Conservation (phyloP, 2,113 vertebrate genomes). For the Dicrurus megarhynchus region DNA sequence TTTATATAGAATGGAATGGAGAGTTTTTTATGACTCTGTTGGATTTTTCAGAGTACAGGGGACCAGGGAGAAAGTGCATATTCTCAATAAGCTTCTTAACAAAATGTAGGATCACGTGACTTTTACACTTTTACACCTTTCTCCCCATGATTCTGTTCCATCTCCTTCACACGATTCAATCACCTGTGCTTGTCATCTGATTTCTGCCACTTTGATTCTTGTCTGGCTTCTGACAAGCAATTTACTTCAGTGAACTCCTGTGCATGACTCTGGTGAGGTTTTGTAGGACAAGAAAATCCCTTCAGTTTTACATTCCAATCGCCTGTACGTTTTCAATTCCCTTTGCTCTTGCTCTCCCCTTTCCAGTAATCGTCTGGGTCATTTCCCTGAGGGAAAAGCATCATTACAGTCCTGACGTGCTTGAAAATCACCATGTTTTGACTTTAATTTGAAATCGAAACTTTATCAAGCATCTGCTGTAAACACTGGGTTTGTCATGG, state of each 20-base stretch:
- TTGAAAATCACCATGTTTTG: background rate
- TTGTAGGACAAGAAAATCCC: background rate
- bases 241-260: background rate
- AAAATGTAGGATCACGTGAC: background rate
- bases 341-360: background rate
- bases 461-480: background rate
- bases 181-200: background rate
- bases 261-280: background rate
- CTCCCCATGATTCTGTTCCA: background rate
- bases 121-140: background rate
- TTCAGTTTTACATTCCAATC: background rate
- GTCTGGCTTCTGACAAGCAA: background rate
- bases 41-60: background rate
- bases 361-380: background rate
- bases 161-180: background rate
- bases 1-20: background rate
- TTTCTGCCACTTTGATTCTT: conserved; percentile 3
- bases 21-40: background rate
- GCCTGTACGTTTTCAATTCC: background rate
- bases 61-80: background rate
- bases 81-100: background rate
- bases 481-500: background rate
- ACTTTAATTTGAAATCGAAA: background rate
- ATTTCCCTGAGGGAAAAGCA: background rate
- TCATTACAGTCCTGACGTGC: background rate